phyloP scores from a whole-genome alignment of 2,113 vertebrate species.

The Pituophis catenifer region DNA sequence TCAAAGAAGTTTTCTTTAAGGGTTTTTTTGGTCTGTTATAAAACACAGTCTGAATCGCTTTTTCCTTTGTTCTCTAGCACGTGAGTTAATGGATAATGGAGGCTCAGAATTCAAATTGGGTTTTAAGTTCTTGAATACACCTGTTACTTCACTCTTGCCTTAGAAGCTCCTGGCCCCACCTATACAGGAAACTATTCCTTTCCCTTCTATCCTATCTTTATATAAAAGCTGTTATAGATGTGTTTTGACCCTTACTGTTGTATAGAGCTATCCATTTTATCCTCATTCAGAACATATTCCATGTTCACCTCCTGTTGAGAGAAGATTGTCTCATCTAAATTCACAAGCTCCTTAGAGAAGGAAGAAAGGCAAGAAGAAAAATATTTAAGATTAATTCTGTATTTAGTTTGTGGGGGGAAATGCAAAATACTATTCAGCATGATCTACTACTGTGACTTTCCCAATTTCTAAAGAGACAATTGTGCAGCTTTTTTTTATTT shows the following conservation, averaged over 20 bases:
- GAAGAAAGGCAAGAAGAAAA: not conserved
- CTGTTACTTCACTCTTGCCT: not conserved
- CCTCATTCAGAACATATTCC: not conserved
- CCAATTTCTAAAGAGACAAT: not conserved
- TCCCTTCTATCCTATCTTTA: not conserved
- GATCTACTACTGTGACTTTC: not conserved
- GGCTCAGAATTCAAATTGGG: not conserved
- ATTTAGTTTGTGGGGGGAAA: not conserved
- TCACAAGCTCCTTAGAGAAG: not conserved
- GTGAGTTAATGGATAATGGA: not conserved
- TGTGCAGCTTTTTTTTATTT: not conserved
- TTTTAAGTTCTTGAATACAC: not conserved
- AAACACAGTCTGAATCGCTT: not conserved
- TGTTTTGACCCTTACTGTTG: slow-evolving; percentile 50
- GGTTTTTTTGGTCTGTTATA: not conserved
- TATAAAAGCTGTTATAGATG: not conserved
- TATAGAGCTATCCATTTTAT: slow-evolving; percentile 29
- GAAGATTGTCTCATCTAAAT: not conserved
- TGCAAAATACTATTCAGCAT: not conserved
- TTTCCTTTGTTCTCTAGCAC: not conserved
- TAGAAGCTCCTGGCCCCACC: not conserved
- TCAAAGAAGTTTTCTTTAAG: not conserved
- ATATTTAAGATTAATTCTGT: not conserved
- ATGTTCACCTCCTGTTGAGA: not conserved
- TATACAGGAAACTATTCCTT: not conserved